Percentiles rank a stretch among this genome's conserved stretches.
These are phyloP conservation scores for Psylliodes chrysocephalus DNA, from an alignment of 2,888 invertebrate genomes.

Conservation along the genomic window DNA sequence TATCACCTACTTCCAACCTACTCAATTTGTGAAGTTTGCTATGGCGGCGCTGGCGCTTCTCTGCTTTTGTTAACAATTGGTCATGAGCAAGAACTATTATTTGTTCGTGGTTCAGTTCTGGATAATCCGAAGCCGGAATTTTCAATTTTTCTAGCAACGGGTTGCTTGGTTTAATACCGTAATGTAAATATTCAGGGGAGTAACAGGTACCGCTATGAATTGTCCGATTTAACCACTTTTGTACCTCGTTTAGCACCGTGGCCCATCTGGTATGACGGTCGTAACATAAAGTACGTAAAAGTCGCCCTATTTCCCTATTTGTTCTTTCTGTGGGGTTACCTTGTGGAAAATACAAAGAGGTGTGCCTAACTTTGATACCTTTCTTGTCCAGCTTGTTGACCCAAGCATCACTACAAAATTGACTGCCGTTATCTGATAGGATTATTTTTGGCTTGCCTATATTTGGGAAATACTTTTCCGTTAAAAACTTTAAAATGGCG, in stretches of 20 bases:
- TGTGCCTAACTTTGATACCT: background rate
- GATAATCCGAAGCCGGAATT: background rate
- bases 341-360: slow-evolving; percentile 29
- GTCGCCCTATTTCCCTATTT: slow-evolving; percentile 22
- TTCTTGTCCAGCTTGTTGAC: background rate
- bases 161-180: background rate
- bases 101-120: background rate
- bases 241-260: background rate
- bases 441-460: slow-evolving; percentile 4
- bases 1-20: background rate
- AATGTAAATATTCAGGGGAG: background rate
- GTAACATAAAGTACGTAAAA: slow-evolving; percentile 8
- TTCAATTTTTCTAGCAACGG: background rate
- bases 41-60: slow-evolving; percentile 5
- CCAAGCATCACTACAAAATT: slow-evolving; percentile 15
- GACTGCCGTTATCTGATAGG: slow-evolving; percentile 7
- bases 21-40: background rate
- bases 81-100: background rate
- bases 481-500: slow-evolving; percentile 3
- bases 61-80: slow-evolving; percentile 8
- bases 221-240: slow-evolving; percentile 15
- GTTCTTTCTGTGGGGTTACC: slow-evolving; percentile 24
- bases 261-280: slow-evolving; percentile 19
- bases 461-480: slow-evolving; percentile 5
- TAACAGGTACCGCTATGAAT: slow-evolving; percentile 4